Evolutionary conservation across 23 tunicate species (phyloP).

Genomic region (Trididemnum miniatum): DNA sequence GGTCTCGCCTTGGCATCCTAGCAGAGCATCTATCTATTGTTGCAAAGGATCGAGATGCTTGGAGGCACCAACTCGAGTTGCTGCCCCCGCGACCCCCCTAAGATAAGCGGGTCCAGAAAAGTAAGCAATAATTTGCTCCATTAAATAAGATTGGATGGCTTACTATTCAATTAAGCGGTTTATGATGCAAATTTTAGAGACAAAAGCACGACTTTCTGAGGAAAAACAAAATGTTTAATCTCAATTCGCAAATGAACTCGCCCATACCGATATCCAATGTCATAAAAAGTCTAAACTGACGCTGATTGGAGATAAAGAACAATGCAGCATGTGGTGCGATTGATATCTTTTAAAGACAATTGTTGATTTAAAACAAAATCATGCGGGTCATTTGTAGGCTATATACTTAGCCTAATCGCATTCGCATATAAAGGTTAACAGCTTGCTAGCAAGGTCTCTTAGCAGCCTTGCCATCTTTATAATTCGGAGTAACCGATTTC

Average conservation of each 20-base stretch:
- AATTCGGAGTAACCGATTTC: too few relatives aligned
- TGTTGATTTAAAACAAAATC: neutral
- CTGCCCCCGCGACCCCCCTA: too few relatives aligned
- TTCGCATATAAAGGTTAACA: too few relatives aligned
- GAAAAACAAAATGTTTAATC: neutral
- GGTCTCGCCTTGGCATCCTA: too few relatives aligned
- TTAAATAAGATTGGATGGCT: neutral
- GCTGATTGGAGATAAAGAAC: neutral
- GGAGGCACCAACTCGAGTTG: too few relatives aligned
- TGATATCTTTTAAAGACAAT: neutral
- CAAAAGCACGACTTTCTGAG: neutral
- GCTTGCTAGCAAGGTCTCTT: too few relatives aligned
- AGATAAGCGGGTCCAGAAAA: too few relatives aligned
- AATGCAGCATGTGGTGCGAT: neutral
- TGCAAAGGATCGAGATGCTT: too few relatives aligned
- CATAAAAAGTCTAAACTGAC: neutral
- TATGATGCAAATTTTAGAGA: neutral
- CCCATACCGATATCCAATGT: neutral
- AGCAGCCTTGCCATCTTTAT: too few relatives aligned
- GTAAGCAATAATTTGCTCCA: neutral
- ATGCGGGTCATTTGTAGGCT: too few relatives aligned
- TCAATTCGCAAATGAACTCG: neutral
- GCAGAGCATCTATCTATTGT: too few relatives aligned
- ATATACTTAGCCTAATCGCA: too few relatives aligned
- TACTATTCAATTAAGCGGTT: neutral